Conservation (phyloP, 1,140 invertebrate species). For the Musca vetustissima region DNA sequence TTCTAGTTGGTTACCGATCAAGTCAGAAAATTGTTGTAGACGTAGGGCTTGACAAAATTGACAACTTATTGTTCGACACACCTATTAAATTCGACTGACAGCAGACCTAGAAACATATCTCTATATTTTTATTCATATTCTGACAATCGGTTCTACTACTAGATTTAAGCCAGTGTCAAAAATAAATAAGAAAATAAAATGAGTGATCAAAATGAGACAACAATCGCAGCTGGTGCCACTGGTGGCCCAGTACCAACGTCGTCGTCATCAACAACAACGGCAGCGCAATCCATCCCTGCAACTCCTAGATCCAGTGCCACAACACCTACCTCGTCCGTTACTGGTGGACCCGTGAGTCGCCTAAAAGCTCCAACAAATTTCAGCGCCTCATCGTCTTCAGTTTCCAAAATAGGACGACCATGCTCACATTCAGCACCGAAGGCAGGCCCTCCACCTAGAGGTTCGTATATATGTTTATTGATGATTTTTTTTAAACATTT, state of each 20-base stretch:
- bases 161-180: constrained; percentile 14
- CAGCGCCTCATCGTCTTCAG: constrained; percentile 38
- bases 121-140: too few relatives aligned
- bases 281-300: background rate
- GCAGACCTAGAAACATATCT: too few relatives aligned
- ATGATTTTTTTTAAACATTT: too few relatives aligned
- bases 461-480: constrained; percentile 36
- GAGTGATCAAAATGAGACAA: constrained; percentile 18
- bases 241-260: background rate
- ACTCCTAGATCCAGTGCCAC: constrained; percentile 28
- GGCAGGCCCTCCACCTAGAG: constrained; percentile 47
- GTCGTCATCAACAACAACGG: background rate
- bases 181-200: constrained; percentile 17
- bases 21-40: too few relatives aligned
- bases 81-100: too few relatives aligned
- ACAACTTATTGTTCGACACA: too few relatives aligned
- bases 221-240: constrained; percentile 2
- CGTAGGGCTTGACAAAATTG: too few relatives aligned
- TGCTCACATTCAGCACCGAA: constrained; percentile 48
- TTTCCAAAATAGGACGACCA: constrained; percentile 47
- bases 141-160: too few relatives aligned
- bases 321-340: constrained; percentile 32
- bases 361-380: constrained; percentile 41
- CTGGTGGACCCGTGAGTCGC: constrained; percentile 40
- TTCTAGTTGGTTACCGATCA: too few relatives aligned